These are phyloP conservation scores for Danaus melanippus DNA, from an alignment of 1,140 invertebrate species.

Conservation along the genomic window DNA sequence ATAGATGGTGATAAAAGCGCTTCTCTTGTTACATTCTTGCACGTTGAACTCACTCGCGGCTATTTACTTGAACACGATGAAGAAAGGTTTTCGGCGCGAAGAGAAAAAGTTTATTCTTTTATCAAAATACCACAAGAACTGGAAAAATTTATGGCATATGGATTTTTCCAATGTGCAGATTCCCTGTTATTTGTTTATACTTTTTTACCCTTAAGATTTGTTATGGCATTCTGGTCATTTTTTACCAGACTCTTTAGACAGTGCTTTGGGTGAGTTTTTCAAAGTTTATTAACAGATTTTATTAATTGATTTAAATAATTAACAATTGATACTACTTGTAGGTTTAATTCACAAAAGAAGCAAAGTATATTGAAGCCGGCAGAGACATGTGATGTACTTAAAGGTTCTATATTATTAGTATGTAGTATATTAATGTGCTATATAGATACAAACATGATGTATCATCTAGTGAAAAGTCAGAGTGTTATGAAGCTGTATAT, in stretches of 20 bases:
- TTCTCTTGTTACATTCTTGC: constrained; percentile 83
- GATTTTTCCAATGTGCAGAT: constrained; percentile 98
- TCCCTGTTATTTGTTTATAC: constrained; percentile 98
- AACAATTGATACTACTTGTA: constrained; percentile 26
- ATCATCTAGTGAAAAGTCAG: constrained; percentile 98
- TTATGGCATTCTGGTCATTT: constrained; percentile 87
- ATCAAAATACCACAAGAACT: constrained; percentile 95
- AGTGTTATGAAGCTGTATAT: constrained; percentile 99
- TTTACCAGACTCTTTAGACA: constrained; percentile 79
- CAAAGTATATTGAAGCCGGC: constrained; percentile 84
- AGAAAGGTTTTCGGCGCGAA: constrained; percentile 90
- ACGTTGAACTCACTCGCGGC: constrained; percentile 90
- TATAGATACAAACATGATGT: constrained; percentile 98
- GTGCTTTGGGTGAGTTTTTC: constrained; percentile 78
- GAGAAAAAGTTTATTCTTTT: constrained; percentile 98
- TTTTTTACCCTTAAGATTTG: constrained; percentile 94
- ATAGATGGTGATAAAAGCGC: constrained; percentile 61
- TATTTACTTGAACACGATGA: constrained; percentile 95
- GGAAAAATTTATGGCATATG: constrained; percentile 96
- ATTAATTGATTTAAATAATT: background rate
- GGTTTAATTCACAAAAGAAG: constrained; percentile 47
- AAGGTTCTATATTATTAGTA: constrained; percentile 89
- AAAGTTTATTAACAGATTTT: background rate
- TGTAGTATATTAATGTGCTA: constrained; percentile 90
- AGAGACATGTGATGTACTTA: constrained; percentile 97